Conservation (phyloP, 2,113 vertebrate genomes). For the Grus americana region DNA sequence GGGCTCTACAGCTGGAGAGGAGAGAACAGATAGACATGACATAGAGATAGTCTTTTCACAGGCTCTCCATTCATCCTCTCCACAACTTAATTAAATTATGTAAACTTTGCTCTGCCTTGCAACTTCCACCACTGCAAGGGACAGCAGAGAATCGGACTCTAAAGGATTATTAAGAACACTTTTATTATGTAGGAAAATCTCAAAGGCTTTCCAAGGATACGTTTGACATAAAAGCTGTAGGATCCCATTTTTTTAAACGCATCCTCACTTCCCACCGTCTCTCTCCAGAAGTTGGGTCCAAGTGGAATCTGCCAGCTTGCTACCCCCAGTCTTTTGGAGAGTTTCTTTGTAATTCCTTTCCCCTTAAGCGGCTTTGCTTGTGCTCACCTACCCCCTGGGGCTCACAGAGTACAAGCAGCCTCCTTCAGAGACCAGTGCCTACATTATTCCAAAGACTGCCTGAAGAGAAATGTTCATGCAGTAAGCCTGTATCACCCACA, state of each 20-base stretch:
- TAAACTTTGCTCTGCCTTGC: neutral
- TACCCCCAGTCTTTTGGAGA: constrained; percentile 17
- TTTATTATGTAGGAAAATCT: neutral
- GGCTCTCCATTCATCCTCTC: neutral
- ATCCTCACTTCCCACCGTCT: neutral
- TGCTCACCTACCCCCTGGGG: constrained; percentile 56
- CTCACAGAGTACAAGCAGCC: constrained; percentile 33
- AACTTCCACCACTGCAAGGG: neutral
- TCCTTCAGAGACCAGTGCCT: constrained; percentile 40
- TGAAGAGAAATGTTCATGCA: neutral
- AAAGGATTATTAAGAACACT: neutral
- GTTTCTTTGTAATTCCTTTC: constrained; percentile 47
- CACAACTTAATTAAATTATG: neutral
- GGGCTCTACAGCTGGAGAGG: neutral
- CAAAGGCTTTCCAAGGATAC: neutral
- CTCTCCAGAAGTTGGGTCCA: neutral
- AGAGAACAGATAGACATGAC: neutral
- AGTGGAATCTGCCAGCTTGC: neutral
- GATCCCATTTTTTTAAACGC: neutral
- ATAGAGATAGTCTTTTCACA: neutral
- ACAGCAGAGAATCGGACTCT: neutral
- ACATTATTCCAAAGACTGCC: constrained; percentile 22
- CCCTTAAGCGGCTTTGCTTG: constrained; percentile 45
- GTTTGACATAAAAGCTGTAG: neutral
- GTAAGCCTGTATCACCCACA: neutral